Conservation (phyloP, 2,888 invertebrate genomes). For the Spisula solida region DNA sequence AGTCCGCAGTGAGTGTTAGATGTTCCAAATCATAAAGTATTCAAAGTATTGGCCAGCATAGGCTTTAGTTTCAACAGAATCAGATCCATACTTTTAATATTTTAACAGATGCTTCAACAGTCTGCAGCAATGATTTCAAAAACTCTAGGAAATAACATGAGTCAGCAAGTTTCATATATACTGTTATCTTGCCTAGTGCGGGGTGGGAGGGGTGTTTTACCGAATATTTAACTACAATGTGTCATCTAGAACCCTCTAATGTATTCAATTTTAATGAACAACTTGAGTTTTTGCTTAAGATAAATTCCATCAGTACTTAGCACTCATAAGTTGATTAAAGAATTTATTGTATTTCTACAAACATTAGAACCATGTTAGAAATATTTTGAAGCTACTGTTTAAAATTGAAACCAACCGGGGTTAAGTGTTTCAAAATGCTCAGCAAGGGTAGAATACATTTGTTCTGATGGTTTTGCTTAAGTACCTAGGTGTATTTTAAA, state of each 20-base stretch:
- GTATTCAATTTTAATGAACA: not conserved
- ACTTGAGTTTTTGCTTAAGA: not conserved
- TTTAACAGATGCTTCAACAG: too few species aligned
- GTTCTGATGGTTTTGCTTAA: not conserved
- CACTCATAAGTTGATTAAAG: not conserved
- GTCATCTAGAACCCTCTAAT: not conserved
- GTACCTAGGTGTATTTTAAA: not conserved
- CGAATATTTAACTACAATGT: not conserved
- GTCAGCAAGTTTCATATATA: slow-evolving; percentile 13
- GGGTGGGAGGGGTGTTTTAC: not conserved
- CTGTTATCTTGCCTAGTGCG: not conserved
- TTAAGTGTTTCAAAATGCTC: not conserved
- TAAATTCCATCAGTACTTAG: not conserved
- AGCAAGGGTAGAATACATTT: not conserved
- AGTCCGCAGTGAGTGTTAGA: too few species aligned
- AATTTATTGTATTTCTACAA: not conserved
- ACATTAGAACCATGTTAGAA: not conserved
- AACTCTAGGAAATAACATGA: not conserved
- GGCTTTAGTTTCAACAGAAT: too few species aligned
- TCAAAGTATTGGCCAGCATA: too few species aligned
- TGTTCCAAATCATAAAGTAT: too few species aligned
- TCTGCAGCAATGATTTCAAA: too few species aligned
- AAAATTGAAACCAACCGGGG: not conserved
- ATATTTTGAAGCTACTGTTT: not conserved
- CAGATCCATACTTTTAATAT: too few species aligned